These are phyloP conservation scores for Eupithecia vulgata DNA, from an alignment of 2,888 invertebrate species.

Conservation along the genomic window DNA sequence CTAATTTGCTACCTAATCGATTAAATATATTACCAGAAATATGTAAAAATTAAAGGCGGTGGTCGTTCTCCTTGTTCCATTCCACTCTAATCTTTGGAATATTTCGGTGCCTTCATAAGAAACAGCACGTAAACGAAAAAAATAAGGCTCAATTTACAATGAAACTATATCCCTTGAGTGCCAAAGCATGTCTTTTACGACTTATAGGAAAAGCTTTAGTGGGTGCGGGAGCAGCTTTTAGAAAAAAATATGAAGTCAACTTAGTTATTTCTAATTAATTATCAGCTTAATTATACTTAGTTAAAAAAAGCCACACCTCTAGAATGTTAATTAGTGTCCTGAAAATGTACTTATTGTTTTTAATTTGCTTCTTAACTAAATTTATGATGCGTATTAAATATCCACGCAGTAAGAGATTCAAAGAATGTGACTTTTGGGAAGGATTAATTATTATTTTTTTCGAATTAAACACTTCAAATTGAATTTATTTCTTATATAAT, in stretches of 20 bases:
- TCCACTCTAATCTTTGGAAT: neutral
- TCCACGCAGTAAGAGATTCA: neutral
- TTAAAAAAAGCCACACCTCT: slow-evolving; percentile 47
- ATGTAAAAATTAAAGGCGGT: neutral
- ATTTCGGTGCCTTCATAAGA: neutral
- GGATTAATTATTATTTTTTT: neutral
- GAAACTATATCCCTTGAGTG: neutral
- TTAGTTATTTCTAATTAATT: slow-evolving; percentile 70
- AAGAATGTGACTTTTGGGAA: neutral
- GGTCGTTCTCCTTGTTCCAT: neutral
- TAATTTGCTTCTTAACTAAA: neutral
- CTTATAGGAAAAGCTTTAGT: slow-evolving; percentile 1
- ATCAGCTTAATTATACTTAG: slow-evolving; percentile 62
- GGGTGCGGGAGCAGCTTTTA: slow-evolving; percentile 56
- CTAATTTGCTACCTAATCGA: no score
- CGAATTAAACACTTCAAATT: no score
- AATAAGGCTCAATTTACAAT: slow-evolving; percentile 9
- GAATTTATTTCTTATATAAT: no score
- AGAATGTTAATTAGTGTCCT: slow-evolving; percentile 56
- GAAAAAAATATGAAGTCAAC: slow-evolving; percentile 61
- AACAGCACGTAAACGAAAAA: neutral
- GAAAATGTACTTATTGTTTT: neutral
- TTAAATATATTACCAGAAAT: neutral
- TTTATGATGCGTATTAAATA: neutral
- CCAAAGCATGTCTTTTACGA: slow-evolving; percentile 8